Percentiles rank a stretch among this genome's conserved stretches.
phyloP scores from a whole-genome alignment of 2,113 vertebrate species.

The Leucopsar rothschildi region DNA sequence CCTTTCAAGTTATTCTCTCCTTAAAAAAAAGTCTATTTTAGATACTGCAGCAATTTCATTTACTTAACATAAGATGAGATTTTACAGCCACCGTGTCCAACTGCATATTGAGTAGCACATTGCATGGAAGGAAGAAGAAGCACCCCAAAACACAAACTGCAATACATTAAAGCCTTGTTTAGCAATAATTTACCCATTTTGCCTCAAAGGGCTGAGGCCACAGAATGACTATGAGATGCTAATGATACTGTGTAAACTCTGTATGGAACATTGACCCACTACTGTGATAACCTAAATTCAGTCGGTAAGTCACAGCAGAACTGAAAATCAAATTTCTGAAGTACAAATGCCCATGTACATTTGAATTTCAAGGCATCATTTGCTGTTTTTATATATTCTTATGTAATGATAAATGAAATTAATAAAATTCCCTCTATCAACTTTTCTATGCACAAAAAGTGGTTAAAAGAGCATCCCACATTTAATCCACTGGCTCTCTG shows the following conservation, averaged over 20 bases:
- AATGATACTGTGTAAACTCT: neutral
- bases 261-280: neutral
- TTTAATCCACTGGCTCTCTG: neutral
- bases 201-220: fast-evolving
- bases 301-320: neutral
- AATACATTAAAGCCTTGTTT: neutral
- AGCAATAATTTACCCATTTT: neutral
- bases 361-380: neutral
- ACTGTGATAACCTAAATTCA: neutral
- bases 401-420: neutral
- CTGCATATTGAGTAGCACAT: neutral
- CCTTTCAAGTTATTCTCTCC: too few relatives aligned
- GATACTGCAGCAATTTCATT: too few relatives aligned
- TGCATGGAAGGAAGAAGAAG: neutral
- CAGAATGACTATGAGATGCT: neutral
- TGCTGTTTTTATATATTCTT: neutral
- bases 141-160: neutral
- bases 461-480: conserved; percentile 20
- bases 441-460: neutral
- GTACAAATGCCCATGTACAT: neutral
- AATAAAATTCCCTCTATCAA: neutral
- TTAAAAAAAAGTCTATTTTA: too few relatives aligned
- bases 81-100: neutral
- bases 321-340: neutral
- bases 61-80: too few relatives aligned